Evolutionary conservation across 92 coral and sea anemone genomes (phyloP), one percentile per base, ranked within the genome.

Genomic region (Anthopleura xanthogrammica): DNA sequence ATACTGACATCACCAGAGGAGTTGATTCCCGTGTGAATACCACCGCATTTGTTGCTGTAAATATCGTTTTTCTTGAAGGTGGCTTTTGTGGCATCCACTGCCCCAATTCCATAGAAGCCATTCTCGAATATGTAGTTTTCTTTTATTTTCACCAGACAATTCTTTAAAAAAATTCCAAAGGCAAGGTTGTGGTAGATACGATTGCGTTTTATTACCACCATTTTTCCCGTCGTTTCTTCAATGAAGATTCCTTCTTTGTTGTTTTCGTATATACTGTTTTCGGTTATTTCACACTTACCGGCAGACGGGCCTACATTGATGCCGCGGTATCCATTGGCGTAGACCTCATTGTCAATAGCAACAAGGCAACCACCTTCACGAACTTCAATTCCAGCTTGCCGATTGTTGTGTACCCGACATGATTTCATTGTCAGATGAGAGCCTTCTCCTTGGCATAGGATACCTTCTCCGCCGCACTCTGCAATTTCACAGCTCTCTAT

Each of bases 11-110:
- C 78, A 23, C 87, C 92, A 12, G 91, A 88, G 85, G 48, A 88
- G 46, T 83, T 80, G 0, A 16, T 0, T 52, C 88, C 86, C 8
- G 89, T 74, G 77, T n/a, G 79, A 75, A 92, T 82, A 0, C 95
- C 95, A 17, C 95, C 93, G 77, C 91, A 92, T 73, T 90, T 90
- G 84, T 92, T 92, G 16, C 86, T 64, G 16, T 77, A 87, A 20
- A 92, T 87, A 16, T 41, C 64, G 66, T 92, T 92, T 16, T 83
- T 78, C 36, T 41, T 46, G 5, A 92, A 75, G 50, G 12, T 41
- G 2, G 83, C 89, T 50, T 83, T 77, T 7, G 94, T 87, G 22
- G 76, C 65, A 55, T 83, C 55, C 77, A 77, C 80, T 16, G 87
- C 83, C 2, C 16, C 43, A 43, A 92, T 90, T 0, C 92, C 93